Conservation (phyloP, 2,888 invertebrate genomes). For the Nysson spinosus region DNA sequence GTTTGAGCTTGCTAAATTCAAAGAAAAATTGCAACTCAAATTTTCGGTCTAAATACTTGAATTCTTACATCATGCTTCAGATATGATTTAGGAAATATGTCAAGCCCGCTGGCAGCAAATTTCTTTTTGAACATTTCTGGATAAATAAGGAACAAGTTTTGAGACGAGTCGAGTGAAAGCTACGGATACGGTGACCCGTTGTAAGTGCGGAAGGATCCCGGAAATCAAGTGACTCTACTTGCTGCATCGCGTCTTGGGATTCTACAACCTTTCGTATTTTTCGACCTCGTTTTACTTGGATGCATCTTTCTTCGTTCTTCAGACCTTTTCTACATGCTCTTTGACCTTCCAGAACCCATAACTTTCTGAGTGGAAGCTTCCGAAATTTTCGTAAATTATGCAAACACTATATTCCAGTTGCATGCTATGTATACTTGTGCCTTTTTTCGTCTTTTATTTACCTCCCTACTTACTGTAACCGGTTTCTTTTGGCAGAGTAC, state of each 20-base stretch:
- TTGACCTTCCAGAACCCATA: slow-evolving; percentile 18
- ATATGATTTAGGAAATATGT: too few relatives aligned
- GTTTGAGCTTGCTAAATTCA: too few relatives aligned
- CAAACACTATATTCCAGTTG: slow-evolving; percentile 36
- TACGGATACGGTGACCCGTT: slow-evolving; percentile 9
- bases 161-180: slow-evolving; percentile 44
- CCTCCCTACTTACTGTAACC: slow-evolving; percentile 7
- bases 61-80: too few relatives aligned
- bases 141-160: slow-evolving; percentile 50
- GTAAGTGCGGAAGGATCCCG: slow-evolving; percentile 20
- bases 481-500: slow-evolving; percentile 1
- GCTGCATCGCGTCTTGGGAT: slow-evolving; percentile 19
- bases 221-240: slow-evolving; percentile 38
- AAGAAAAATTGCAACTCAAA: too few relatives aligned
- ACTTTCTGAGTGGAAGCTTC: slow-evolving; percentile 39
- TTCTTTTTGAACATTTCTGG: too few relatives aligned
- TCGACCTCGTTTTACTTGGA: slow-evolving; percentile 25
- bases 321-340: not conserved
- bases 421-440: too few relatives aligned
- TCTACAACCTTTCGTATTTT: slow-evolving; percentile 31
- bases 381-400: slow-evolving; percentile 60
- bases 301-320: slow-evolving; percentile 2
- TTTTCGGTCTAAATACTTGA: too few relatives aligned
- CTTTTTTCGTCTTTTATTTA: slow-evolving; percentile 36
- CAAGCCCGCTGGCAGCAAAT: slow-evolving; percentile 2